A percentile compares a stretch with the other conserved stretches of the same genome.
Conservation (phyloP, 2,888 invertebrate genomes). For the Mystacides longicornis region DNA sequence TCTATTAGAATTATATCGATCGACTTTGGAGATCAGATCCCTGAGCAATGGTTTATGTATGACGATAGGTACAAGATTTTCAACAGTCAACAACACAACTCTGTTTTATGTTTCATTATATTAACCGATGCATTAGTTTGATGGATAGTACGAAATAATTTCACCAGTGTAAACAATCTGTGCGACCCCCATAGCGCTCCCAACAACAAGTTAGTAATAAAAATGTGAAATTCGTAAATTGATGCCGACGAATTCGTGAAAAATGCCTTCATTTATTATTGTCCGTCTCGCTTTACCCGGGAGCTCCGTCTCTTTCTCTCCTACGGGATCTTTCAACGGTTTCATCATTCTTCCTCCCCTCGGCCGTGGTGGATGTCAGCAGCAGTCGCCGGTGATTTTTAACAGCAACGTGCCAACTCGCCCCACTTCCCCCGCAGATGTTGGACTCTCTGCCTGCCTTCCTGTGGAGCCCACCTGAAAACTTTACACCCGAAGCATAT, state of each 20-base stretch:
- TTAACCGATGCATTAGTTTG: too few relatives aligned
- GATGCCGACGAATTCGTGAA: neutral
- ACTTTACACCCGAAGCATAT: too few relatives aligned
- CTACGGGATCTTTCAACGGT: neutral
- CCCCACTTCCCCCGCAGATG: slow-evolving; percentile 3
- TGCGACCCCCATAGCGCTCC: too few relatives aligned
- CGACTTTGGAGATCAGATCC: too few relatives aligned
- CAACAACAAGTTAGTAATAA: neutral
- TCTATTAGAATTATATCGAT: too few relatives aligned
- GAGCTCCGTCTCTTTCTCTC: neutral
- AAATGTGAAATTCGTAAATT: neutral
- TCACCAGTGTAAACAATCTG: too few relatives aligned
- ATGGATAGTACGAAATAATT: too few relatives aligned
- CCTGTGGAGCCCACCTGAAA: neutral
- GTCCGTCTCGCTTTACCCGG: neutral
- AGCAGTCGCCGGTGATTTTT: slow-evolving; percentile 23
- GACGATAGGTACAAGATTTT: too few relatives aligned
- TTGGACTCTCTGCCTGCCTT: neutral
- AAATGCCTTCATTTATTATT: neutral
- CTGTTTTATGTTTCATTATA: too few relatives aligned
- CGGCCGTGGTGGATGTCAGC: slow-evolving; percentile 18
- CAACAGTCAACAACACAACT: too few relatives aligned
- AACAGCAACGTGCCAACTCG: slow-evolving; percentile 12
- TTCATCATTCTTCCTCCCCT: neutral
- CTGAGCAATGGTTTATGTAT: too few relatives aligned